Percentiles rank a stretch among this genome's conserved stretches.
Evolutionary conservation across 2,113 vertebrate genomes (phyloP).

Genomic region (Hystrix cristata): DNA sequence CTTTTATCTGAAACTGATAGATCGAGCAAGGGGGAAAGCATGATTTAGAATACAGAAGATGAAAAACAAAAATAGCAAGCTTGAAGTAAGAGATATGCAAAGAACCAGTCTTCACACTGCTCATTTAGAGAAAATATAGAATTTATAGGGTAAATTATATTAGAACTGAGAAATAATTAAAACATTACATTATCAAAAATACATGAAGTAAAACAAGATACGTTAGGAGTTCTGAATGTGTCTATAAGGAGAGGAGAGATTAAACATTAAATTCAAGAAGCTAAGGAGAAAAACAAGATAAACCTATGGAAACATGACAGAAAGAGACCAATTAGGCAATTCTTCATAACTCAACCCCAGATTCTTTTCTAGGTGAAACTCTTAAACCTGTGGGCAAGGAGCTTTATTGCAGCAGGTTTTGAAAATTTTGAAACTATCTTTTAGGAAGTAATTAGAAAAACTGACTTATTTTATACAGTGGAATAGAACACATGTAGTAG

Average conservation of each 20-base stretch:
- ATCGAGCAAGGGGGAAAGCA: no score
- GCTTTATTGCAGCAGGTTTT: not conserved
- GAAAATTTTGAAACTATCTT: not conserved
- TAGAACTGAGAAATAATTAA: not conserved
- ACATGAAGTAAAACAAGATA: not conserved
- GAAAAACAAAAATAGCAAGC: not conserved
- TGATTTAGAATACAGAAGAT: no score
- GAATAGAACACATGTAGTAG: not conserved
- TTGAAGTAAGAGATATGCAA: not conserved
- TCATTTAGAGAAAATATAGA: not conserved
- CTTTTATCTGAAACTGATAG: not conserved
- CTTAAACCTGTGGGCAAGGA: not conserved
- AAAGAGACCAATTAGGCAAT: no score
- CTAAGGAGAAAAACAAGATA: not conserved
- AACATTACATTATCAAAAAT: not conserved
- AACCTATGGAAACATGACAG: not conserved
- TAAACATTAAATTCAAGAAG: not conserved
- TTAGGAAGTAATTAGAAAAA: not conserved
- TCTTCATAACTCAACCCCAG: not conserved
- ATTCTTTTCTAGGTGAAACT: not conserved
- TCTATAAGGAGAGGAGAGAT: not conserved
- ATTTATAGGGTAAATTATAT: not conserved
- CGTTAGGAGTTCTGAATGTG: not conserved
- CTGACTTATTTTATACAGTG: not conserved
- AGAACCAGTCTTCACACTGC: no score